Conservation (phyloP, 2,797 vertebrate species). For the Adelosebastes latens region DNA sequence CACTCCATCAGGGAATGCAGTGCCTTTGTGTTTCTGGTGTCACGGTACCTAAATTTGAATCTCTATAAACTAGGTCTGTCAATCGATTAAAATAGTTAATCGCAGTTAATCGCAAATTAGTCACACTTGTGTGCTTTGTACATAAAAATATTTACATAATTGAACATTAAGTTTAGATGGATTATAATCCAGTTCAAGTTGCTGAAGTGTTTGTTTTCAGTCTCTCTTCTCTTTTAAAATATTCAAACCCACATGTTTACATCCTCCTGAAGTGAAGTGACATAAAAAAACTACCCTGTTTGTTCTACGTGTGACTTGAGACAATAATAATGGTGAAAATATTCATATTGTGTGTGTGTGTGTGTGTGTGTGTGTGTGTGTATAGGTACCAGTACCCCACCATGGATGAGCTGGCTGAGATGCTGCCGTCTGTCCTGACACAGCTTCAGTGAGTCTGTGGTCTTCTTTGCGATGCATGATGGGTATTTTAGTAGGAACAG, state of each 20-base stretch:
- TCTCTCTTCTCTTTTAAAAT: no score
- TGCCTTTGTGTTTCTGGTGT: neutral
- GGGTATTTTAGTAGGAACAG: conserved; percentile 49
- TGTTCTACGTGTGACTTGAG: neutral
- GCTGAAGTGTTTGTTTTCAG: neutral
- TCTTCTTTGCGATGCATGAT: conserved; percentile 71
- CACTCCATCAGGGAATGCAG: neutral
- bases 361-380: neutral
- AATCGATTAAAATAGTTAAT: no score
- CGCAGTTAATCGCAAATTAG: no score
- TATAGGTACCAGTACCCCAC: conserved; percentile 95
- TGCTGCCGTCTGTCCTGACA: conserved; percentile 90
- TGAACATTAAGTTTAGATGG: neutral
- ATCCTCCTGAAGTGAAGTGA: neutral
- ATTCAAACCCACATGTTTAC: neutral
- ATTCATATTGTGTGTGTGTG: neutral
- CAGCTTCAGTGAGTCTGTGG: conserved; percentile 86
- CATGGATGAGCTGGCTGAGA: conserved; percentile 94
- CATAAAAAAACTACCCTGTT: no score
- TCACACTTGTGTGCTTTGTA: no score
- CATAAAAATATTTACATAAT: neutral
- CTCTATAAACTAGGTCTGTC: no score
- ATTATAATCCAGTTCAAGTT: neutral
- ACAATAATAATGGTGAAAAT: no score
- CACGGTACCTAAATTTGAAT: neutral